Evolutionary conservation across 2,797 vertebrate genomes (phyloP).

Genomic region (Acanthiza pusilla): DNA sequence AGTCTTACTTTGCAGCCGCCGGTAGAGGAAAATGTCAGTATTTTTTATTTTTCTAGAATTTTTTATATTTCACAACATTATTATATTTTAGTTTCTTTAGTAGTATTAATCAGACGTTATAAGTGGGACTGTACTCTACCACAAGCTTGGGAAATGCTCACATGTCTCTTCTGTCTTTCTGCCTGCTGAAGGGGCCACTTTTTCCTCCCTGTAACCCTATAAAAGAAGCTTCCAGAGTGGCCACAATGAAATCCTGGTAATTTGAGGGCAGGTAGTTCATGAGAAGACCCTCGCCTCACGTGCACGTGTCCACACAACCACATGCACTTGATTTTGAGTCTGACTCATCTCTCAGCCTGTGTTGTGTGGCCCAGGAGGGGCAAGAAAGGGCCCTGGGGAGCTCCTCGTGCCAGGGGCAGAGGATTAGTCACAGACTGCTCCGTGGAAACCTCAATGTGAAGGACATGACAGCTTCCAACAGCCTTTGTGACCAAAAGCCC

Average conservation of each 20-base stretch:
- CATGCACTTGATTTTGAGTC: not conserved
- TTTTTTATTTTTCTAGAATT: not conserved
- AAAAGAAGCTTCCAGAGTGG: not conserved
- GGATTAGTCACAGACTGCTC: not conserved
- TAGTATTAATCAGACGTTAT: not conserved
- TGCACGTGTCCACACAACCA: rapidly evolving
- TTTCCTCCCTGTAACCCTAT: not conserved
- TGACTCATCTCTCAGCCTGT: not conserved
- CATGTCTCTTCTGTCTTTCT: not conserved
- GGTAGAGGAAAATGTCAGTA: not conserved
- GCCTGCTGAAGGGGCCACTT: not conserved
- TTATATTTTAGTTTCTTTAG: not conserved
- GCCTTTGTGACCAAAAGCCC: not conserved
- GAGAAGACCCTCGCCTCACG: not conserved
- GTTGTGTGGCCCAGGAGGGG: not conserved
- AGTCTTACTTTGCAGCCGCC: not conserved
- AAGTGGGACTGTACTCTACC: not conserved
- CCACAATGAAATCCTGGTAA: not conserved
- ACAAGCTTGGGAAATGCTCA: not conserved
- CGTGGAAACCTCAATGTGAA: rapidly evolving
- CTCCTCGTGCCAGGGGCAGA: rapidly evolving
- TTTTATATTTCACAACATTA: not conserved
- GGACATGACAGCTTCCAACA: not conserved
- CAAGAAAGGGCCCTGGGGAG: not conserved
- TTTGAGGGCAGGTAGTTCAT: not conserved